Evolutionary conservation across 2,113 vertebrate species (phyloP).

Genomic region (Balaeniceps rex): DNA sequence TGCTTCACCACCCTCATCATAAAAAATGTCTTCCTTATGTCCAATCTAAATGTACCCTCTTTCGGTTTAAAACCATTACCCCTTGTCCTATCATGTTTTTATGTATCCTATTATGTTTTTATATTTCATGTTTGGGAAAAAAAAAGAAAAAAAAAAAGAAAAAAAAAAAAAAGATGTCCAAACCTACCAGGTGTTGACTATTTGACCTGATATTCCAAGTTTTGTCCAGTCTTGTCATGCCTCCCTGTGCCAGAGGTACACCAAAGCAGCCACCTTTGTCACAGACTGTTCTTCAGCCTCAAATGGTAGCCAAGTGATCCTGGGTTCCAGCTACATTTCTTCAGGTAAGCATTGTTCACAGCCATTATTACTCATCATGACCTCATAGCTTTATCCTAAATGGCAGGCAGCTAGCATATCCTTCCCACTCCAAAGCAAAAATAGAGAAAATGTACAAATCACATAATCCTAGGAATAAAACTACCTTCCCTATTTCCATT

Average conservation of each 20-base stretch:
- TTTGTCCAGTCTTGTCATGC: background rate
- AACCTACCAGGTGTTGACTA: background rate
- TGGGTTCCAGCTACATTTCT: background rate
- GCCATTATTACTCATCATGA: background rate
- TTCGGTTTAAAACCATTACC: background rate
- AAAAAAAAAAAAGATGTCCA: background rate
- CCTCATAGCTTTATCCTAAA: background rate
- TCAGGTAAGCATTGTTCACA: background rate
- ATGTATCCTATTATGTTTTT: background rate
- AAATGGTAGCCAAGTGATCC: background rate
- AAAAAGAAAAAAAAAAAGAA: background rate
- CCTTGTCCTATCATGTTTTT: background rate
- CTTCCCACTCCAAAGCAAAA: background rate
- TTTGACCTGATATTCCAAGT: background rate
- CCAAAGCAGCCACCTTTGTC: background rate
- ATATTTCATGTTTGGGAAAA: background rate
- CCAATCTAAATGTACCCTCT: background rate
- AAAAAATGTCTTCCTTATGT: background rate
- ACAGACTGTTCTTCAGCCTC: background rate
- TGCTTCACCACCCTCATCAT: accelerated
- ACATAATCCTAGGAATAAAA: background rate
- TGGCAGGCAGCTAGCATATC: background rate
- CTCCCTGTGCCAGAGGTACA: background rate
- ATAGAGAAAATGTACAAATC: background rate
- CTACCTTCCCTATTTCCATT: background rate